These are phyloP conservation scores for Pollenia amentaria DNA, from an alignment of 2,888 invertebrate genomes.

Conservation along the genomic window DNA sequence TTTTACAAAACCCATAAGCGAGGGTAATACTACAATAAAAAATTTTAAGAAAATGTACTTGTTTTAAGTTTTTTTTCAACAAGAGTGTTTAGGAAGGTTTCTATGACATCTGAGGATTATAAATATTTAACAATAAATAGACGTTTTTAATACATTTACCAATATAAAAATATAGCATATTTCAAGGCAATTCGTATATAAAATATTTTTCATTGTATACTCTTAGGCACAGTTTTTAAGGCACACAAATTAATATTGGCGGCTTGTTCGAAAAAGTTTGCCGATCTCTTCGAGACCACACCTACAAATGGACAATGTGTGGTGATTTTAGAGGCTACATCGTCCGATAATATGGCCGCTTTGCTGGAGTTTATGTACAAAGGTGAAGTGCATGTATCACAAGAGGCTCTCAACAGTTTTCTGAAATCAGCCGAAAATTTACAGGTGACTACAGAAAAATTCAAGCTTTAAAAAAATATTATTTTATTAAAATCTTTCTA, in stretches of 20 bases:
- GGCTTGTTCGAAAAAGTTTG: slow-evolving; percentile 96
- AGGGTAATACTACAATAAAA: not conserved
- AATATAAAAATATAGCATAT: slow-evolving; percentile 9
- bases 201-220: slow-evolving; percentile 2
- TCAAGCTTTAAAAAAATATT: not conserved
- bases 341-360: slow-evolving; percentile 95
- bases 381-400: slow-evolving; percentile 96
- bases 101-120: not conserved
- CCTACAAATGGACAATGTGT: slow-evolving; percentile 89
- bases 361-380: slow-evolving; percentile 97
- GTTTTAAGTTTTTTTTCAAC: not conserved
- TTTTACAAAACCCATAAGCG: not conserved
- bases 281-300: slow-evolving; percentile 95
- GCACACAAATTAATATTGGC: slow-evolving; percentile 96
- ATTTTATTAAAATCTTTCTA: not conserved
- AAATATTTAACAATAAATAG: not conserved
- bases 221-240: slow-evolving; percentile 94
- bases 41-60: not conserved
- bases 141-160: not conserved
- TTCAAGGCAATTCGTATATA: not conserved
- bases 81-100: slow-evolving; percentile 22
- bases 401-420: slow-evolving; percentile 95
- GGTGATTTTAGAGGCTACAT: slow-evolving; percentile 95
- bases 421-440: slow-evolving; percentile 95
- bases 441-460: slow-evolving; percentile 86